These are phyloP conservation scores for Leuciscus idus DNA, from an alignment of 2,113 vertebrate genomes.

Conservation along the genomic window DNA sequence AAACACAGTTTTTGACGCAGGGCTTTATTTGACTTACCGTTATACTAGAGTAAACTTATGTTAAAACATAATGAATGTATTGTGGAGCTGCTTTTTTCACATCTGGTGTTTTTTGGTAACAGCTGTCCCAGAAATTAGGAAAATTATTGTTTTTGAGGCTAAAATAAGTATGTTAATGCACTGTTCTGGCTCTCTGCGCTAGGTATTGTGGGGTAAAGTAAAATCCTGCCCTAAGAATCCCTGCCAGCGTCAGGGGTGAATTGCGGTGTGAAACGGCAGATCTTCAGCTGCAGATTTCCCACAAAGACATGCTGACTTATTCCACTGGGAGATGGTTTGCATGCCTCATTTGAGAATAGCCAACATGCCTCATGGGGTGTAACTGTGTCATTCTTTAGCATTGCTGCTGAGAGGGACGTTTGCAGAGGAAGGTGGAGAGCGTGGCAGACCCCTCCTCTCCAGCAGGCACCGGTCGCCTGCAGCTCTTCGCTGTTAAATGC, in stretches of 20 bases:
- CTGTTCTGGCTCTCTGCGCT: slow-evolving; percentile 1
- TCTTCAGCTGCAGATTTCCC: slow-evolving; percentile 35
- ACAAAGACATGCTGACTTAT: slow-evolving; percentile 21
- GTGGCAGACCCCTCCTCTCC: background rate
- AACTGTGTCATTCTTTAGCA: slow-evolving; percentile 33
- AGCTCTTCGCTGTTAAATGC: slow-evolving; percentile 35
- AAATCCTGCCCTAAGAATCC: slow-evolving; percentile 37
- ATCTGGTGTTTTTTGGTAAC: slow-evolving; percentile 9
- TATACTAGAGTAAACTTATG: background rate
- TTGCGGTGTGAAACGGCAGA: slow-evolving; percentile 36
- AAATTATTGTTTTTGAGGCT: background rate
- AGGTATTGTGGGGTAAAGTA: background rate
- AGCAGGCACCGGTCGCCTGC: background rate
- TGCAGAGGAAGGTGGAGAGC: slow-evolving; percentile 36
- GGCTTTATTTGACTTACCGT: background rate
- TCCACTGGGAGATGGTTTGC: slow-evolving; percentile 9
- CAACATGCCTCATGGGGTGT: slow-evolving; percentile 39
- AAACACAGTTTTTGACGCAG: background rate
- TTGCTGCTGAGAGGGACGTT: slow-evolving; percentile 36
- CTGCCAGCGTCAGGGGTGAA: slow-evolving; percentile 23
- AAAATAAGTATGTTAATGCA: background rate
- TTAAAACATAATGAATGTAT: background rate
- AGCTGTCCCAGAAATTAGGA: slow-evolving; percentile 29
- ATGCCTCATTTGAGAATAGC: slow-evolving; percentile 52
- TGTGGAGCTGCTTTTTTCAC: background rate